phyloP scores from a whole-genome alignment of 2,113 vertebrate species.

The Platichthys flesus region DNA sequence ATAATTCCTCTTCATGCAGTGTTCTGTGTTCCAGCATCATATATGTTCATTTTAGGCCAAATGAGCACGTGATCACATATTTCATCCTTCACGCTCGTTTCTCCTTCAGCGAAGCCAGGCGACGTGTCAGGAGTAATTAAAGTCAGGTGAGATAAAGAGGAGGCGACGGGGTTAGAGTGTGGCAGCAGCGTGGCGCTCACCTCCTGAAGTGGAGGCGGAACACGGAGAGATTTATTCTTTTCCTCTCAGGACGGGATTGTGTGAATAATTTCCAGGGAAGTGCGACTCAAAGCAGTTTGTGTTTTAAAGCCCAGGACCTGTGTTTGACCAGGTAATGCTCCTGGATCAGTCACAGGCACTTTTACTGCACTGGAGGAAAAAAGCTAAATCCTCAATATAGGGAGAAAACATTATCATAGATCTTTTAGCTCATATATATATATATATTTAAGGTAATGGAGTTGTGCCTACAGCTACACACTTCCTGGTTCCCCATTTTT shows the following conservation, averaged over 20 bases:
- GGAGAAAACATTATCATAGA: too few relatives aligned
- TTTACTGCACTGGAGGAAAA: background rate
- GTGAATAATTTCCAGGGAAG: conserved; percentile 38
- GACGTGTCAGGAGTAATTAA: conserved; percentile 56
- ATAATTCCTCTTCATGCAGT: conserved; percentile 1
- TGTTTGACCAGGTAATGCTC: conserved; percentile 23
- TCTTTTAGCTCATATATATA: too few relatives aligned
- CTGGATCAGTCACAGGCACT: background rate
- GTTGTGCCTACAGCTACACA: background rate
- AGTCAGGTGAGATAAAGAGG: conserved; percentile 49
- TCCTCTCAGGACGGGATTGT: background rate
- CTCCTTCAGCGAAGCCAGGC: conserved; percentile 18
- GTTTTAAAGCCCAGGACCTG: conserved; percentile 15
- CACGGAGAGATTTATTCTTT: background rate
- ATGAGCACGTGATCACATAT: conserved; percentile 57
- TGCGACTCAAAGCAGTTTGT: conserved; percentile 30
- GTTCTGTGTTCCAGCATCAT: conserved; percentile 3
- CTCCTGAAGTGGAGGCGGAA: conserved; percentile 32
- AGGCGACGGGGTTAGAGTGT: conserved; percentile 41
- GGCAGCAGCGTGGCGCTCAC: conserved; percentile 15
- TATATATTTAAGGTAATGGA: too few relatives aligned
- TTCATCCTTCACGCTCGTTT: conserved; percentile 50
- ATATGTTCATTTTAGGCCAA: conserved; percentile 50
- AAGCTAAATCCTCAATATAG: background rate
- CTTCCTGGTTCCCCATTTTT: too few relatives aligned